phyloP scores from a whole-genome alignment of 2,113 vertebrate species.

The Coregonus clupeaformis region DNA sequence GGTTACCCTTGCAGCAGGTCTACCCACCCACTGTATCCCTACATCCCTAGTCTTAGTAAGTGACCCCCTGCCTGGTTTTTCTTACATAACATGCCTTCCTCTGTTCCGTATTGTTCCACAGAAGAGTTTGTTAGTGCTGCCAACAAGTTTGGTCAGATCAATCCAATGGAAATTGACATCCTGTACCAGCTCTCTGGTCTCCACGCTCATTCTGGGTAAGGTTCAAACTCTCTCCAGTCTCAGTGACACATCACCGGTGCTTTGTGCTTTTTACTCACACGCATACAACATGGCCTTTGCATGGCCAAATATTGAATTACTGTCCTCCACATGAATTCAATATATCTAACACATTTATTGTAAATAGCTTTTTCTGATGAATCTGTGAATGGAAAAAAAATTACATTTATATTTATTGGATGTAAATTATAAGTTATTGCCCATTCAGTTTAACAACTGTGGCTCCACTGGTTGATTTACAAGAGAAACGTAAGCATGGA shows the following conservation, averaged over 20 bases:
- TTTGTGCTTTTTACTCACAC: too few relatives aligned
- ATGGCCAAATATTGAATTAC: background rate
- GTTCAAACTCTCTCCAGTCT: conserved; percentile 19
- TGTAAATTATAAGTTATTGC: conserved; percentile 63
- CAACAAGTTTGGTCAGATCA: conserved; percentile 92
- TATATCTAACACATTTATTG: conserved; percentile 22
- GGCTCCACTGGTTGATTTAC: conserved; percentile 67
- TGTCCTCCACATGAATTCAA: conserved; percentile 7
- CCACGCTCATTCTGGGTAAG: conserved; percentile 91
- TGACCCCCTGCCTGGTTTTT: background rate
- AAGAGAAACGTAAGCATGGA: conserved; percentile 60
- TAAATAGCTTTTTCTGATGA: conserved; percentile 38
- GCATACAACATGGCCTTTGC: conserved; percentile 10
- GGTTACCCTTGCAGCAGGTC: background rate
- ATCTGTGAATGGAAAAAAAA: conserved; percentile 56
- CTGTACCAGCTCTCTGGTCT: conserved; percentile 88
- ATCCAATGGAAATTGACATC: conserved; percentile 92
- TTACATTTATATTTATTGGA: conserved; percentile 65
- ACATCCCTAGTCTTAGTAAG: background rate
- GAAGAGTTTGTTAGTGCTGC: conserved; percentile 89
- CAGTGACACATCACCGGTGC: background rate
- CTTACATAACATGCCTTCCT: conserved; percentile 6
- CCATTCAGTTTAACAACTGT: conserved; percentile 59
- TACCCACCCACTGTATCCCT: background rate
- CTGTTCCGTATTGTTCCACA: conserved; percentile 50